These are phyloP conservation scores for Asarcornis scutulata DNA, from an alignment of 2,113 vertebrate genomes.

Conservation along the genomic window DNA sequence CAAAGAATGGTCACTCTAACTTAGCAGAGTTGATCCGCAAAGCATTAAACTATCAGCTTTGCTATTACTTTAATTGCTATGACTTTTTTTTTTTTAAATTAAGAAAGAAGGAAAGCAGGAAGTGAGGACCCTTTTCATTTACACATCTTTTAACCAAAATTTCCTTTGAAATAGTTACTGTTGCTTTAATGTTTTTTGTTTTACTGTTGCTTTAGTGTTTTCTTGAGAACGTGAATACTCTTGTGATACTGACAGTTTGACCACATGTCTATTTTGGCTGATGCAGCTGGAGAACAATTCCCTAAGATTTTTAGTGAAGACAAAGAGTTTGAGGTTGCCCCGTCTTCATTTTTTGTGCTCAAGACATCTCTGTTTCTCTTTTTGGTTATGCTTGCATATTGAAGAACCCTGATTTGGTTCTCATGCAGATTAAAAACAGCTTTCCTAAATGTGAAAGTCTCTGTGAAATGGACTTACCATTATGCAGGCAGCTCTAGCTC, in stretches of 20 bases:
- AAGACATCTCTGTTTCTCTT: background rate
- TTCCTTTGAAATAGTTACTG: background rate
- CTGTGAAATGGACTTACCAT: background rate
- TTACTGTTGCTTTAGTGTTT: background rate
- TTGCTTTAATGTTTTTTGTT: background rate
- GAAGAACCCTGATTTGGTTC: background rate
- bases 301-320: background rate
- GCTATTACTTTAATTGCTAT: background rate
- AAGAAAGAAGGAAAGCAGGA: background rate
- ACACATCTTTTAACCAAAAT: background rate
- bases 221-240: background rate
- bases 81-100: background rate
- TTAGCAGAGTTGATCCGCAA: background rate
- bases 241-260: background rate
- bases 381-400: background rate
- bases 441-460: background rate
- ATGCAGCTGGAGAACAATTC: background rate
- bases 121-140: background rate
- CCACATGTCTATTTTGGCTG: rapidly evolving
- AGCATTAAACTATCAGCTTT: background rate
- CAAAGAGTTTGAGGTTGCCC: background rate
- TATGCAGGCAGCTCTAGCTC: background rate
- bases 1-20: background rate
- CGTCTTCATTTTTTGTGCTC: background rate
- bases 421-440: background rate